phyloP scores from a whole-genome alignment of 2,888 invertebrate genomes.

The Hemicrepidius hirtus region DNA sequence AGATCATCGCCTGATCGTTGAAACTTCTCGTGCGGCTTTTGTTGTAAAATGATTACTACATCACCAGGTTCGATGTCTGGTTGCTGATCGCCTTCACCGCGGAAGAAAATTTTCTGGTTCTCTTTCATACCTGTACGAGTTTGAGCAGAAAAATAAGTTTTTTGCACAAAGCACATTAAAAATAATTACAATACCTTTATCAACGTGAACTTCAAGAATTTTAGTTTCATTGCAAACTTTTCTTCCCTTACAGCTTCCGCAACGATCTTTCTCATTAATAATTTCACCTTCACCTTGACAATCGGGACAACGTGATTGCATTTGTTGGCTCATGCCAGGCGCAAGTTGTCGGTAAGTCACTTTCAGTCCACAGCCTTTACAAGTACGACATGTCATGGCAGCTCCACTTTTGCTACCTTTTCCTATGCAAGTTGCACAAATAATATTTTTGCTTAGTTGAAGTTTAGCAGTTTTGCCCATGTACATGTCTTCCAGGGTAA shows the following conservation, averaged over 20 bases:
- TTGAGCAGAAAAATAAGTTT: too few species aligned
- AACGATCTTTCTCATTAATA: constrained; percentile 88
- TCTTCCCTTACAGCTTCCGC: constrained; percentile 87
- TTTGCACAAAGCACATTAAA: too few species aligned
- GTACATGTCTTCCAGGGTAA: constrained; percentile 93
- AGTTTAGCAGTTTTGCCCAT: constrained; percentile 90
- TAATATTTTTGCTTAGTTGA: constrained; percentile 87
- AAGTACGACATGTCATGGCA: constrained; percentile 80
- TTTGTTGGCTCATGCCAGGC: constrained; percentile 80
- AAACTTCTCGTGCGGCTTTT: constrained; percentile 87
- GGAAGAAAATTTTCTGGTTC: constrained; percentile 88
- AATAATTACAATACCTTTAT: constrained; percentile 79
- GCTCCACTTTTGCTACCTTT: constrained; percentile 84
- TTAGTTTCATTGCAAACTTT: constrained; percentile 89
- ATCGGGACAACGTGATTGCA: constrained; percentile 77
- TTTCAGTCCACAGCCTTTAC: constrained; percentile 87
- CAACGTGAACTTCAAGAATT: constrained; percentile 90
- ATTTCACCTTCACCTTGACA: constrained; percentile 83
- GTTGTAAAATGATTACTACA: constrained; percentile 89
- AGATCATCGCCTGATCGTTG: constrained; percentile 85
- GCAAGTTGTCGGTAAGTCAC: constrained; percentile 81
- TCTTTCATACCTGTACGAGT: constrained; percentile 81
- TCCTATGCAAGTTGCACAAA: constrained; percentile 86
- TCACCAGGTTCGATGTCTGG: constrained; percentile 91
- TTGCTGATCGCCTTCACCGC: constrained; percentile 93